A percentile compares a stretch with the other conserved stretches of the same genome.
These are phyloP conservation scores for Verasper variegatus DNA, from an alignment of 2,113 vertebrate species.

Conservation along the genomic window DNA sequence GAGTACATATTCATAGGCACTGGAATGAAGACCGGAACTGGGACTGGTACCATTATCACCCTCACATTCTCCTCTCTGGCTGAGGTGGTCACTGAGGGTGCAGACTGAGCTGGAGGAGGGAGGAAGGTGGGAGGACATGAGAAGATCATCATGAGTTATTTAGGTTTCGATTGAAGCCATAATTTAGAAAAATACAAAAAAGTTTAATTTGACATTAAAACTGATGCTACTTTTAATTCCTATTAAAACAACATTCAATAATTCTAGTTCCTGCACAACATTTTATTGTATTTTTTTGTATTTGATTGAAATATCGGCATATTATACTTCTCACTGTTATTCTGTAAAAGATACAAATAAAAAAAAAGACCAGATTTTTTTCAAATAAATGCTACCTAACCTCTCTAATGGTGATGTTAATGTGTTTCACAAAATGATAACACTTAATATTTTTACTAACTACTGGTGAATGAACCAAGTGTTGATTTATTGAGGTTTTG, in stretches of 20 bases:
- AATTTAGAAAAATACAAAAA: background rate
- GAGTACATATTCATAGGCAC: slow-evolving; percentile 95
- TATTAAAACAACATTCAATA: too few species aligned
- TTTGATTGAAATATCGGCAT: background rate
- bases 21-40: slow-evolving; percentile 94
- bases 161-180: background rate
- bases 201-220: too few species aligned
- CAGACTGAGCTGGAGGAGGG: background rate
- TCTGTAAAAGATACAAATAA: background rate
- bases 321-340: background rate
- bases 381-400: background rate
- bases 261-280: too few species aligned
- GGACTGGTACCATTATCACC: slow-evolving; percentile 89
- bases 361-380: background rate
- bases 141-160: background rate
- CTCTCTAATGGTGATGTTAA: background rate
- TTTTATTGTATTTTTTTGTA: background rate
- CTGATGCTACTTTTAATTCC: too few species aligned
- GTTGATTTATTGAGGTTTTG: background rate
- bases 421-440: background rate
- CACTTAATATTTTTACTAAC: too few species aligned
- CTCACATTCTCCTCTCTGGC: slow-evolving; percentile 76
- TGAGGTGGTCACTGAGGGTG: slow-evolving; percentile 11
- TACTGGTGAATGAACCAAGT: too few species aligned
- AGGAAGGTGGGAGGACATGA: background rate